These are phyloP conservation scores for Bruchidius siliquastri DNA, from an alignment of 2,888 invertebrate genomes.

Conservation along the genomic window DNA sequence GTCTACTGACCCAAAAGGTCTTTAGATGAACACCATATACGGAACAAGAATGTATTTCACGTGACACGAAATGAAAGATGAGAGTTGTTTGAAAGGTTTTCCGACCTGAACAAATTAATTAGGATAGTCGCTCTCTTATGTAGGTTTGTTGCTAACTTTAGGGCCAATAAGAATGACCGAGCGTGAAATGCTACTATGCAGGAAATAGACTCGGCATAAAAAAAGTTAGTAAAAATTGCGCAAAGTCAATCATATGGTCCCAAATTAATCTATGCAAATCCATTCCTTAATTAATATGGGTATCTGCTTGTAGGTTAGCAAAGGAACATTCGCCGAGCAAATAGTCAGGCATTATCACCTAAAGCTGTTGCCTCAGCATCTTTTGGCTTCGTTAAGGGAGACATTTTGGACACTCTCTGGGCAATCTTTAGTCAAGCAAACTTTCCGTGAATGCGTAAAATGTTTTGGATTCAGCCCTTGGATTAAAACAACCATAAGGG, in stretches of 20 bases:
- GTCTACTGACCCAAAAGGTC: constrained; percentile 8
- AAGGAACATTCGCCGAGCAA: constrained; percentile 16
- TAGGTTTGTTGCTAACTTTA: constrained; percentile 1
- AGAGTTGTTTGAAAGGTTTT: constrained; percentile 7
- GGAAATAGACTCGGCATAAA: no score
- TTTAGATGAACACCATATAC: constrained; percentile 3
- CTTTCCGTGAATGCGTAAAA: constrained; percentile 17
- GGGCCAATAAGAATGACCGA: no score
- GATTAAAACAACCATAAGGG: no score
- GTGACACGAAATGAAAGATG: not conserved
- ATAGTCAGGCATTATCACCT: constrained; percentile 15
- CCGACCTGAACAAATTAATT: constrained; percentile 5
- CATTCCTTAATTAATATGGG: constrained; percentile 16
- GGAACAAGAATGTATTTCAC: not conserved
- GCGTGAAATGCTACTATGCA: no score
- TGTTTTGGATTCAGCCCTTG: constrained; percentile 18
- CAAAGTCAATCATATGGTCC: no score
- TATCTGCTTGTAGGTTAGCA: constrained; percentile 20
- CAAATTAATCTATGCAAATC: constrained; percentile 15
- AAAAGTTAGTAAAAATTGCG: constrained; percentile 10
- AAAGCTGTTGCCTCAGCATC: constrained; percentile 13
- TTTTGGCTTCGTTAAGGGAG: constrained; percentile 19
- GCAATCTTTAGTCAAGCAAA: constrained; percentile 15
- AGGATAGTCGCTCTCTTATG: constrained; percentile 2
- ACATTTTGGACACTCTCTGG: constrained; percentile 25